Base-by-base conservation (phyloP, 2,888 invertebrate genomes). In the Patella depressa region DNA sequence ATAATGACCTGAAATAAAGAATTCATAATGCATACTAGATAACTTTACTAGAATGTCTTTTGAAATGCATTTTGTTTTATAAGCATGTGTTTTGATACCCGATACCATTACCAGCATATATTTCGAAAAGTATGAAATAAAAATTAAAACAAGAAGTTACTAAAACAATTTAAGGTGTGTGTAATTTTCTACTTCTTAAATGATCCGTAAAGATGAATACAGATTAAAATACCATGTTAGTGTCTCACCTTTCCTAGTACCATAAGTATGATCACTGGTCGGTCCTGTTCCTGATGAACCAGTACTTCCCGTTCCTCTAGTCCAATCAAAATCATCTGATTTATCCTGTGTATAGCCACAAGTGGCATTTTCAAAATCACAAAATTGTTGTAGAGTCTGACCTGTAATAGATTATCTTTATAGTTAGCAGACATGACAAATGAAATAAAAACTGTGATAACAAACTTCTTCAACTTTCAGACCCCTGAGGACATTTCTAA, bases 261-360 rank as follows among this genome's bases (percentile, higher is more conserved):
- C 87, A 19, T 84, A 85, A 0, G 88, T 87, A 73, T 89, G 89
- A 74, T 89, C 89, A 70, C 76, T 75, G 11, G 78, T 54, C 0
- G 89, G 89, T 24, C 88, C 88, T 19, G 87, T 87, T 14, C 80
- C 77, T 17, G 57, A 5, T 15, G 84, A 82, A n/a, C 77, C 11
- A 17, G 88, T 87, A 0, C 78, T n/a, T 17, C 86, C 86, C 4
- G 78, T 72, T 53, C 82, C 75, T 71, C 85, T 76, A 14, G 82
- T 84, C 89, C 89, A 89, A 78, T 86, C 85, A 83, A 88, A 88
- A 71, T 82, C 79, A 34, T 85, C 86, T 2, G 80, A 77, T 9
- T 70, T 78, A 73, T 87, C 87, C 71, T 88, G 86, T 2, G 79
- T 77, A 75, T 86, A 88, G 45, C 86, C 85, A 82, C 89, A 89